phyloP scores from a whole-genome alignment of 2,797 vertebrate species.

The Buphagus erythrorhynchus region DNA sequence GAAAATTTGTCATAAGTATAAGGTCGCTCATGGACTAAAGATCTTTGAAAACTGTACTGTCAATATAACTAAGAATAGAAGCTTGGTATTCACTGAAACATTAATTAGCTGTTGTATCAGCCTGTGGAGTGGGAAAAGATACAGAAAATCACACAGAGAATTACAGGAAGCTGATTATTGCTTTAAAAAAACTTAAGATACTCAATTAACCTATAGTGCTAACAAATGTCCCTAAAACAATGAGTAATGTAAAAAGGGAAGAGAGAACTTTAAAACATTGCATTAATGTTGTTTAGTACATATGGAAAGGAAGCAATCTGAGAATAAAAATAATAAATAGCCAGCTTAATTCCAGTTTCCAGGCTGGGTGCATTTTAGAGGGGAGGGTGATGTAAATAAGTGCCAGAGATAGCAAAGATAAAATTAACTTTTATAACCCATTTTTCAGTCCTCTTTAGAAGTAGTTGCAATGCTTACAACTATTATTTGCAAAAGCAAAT shows the following conservation, averaged over 20 bases:
- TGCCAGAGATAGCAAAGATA: not conserved
- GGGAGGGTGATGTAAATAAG: not conserved
- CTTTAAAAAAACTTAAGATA: not conserved
- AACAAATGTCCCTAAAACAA: slow-evolving; percentile 3
- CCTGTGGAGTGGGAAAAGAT: not conserved
- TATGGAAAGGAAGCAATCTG: not conserved
- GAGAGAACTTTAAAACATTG: not conserved
- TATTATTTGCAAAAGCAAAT: not conserved
- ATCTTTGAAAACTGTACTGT: not conserved
- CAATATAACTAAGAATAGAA: slow-evolving; percentile 25
- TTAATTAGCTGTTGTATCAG: not conserved
- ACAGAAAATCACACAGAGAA: not conserved
- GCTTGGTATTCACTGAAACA: slow-evolving; percentile 6
- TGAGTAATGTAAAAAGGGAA: not conserved
- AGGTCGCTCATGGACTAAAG: not conserved
- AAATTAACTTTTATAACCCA: not conserved
- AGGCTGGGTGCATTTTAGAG: not conserved
- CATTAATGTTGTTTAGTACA: not conserved
- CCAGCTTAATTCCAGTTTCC: not conserved
- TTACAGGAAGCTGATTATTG: slow-evolving; percentile 2
- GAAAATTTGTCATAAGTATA: not conserved
- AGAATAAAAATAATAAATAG: not conserved
- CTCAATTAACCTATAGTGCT: not conserved
- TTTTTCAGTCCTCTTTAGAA: not conserved
- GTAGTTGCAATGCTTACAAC: not conserved